Evolutionary conservation across 2,113 vertebrate species (phyloP).

Genomic region (Oxygymnocypris stewartii): DNA sequence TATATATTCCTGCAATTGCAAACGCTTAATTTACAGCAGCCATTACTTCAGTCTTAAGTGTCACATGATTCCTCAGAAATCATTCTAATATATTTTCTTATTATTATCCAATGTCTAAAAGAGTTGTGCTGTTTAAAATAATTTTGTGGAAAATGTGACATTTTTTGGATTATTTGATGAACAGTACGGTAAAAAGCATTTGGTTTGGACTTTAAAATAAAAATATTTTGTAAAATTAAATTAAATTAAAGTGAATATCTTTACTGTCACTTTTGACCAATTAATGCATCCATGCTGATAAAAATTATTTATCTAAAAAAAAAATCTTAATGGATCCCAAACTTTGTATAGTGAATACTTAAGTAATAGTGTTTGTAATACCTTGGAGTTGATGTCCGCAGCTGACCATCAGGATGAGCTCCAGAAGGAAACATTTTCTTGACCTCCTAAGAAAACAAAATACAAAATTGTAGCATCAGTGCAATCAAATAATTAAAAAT

Average conservation of each 20-base stretch:
- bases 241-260: too few relatives aligned
- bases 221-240: too few relatives aligned
- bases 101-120: neutral
- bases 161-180: neutral
- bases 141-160: neutral
- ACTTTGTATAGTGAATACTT: too few relatives aligned
- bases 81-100: neutral
- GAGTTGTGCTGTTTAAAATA: neutral
- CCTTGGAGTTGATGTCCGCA: slow-evolving; percentile 67
- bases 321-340: too few relatives aligned
- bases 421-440: slow-evolving; percentile 68
- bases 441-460: slow-evolving; percentile 63
- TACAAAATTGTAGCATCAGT: neutral
- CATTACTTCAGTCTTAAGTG: too few relatives aligned
- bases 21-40: too few relatives aligned
- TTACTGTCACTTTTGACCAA: too few relatives aligned
- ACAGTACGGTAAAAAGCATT: neutral
- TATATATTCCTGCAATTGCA: neutral
- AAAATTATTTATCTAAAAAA: too few relatives aligned
- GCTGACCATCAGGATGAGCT: slow-evolving; percentile 59
- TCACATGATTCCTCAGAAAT: neutral
- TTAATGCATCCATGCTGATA: too few relatives aligned
- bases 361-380: too few relatives aligned
- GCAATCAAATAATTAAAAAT: neutral
- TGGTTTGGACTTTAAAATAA: neutral